phyloP scores from a whole-genome alignment of 1,140 invertebrate genomes.

The Drosophila nebulosa region DNA sequence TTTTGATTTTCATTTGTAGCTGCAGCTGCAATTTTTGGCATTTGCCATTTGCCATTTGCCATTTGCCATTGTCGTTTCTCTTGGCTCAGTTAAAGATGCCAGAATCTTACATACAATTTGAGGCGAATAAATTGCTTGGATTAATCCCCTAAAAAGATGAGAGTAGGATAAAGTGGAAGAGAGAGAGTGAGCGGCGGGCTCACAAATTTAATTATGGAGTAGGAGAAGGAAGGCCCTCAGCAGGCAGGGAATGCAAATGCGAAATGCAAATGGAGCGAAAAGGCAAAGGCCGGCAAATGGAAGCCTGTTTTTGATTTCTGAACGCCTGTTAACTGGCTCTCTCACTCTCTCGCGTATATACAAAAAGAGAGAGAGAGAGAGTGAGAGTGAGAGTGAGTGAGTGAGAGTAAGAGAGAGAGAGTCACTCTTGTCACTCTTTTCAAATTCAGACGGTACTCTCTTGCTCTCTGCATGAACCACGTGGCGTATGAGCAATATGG shows the following conservation, averaged over 20 bases:
- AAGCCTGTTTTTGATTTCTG: slow-evolving; percentile 30
- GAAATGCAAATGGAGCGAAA: slow-evolving; percentile 5
- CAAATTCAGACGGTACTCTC: no score
- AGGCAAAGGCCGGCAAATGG: background rate
- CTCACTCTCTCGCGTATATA: background rate
- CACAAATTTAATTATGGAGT: slow-evolving; percentile 72
- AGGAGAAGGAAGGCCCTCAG: slow-evolving; percentile 18
- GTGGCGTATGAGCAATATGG: slow-evolving; percentile 65
- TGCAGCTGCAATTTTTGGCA: no score
- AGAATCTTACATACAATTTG: background rate
- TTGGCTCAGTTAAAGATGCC: background rate
- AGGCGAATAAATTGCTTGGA: background rate
- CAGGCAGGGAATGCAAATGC: slow-evolving; percentile 56
- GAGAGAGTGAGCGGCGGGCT: no score
- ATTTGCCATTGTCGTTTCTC: background rate
- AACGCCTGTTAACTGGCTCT: slow-evolving; percentile 23
- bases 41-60: background rate
- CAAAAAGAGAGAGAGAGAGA: background rate
- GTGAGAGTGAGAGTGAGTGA: background rate
- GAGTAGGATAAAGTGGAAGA: background rate
- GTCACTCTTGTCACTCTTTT: no score
- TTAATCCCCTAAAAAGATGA: background rate
- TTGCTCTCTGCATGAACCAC: slow-evolving; percentile 2
- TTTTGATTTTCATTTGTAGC: background rate
- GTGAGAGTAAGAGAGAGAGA: background rate